Base-by-base conservation (phyloP, 1,140 invertebrate genomes). In the Meloidogyne hapla region DNA sequence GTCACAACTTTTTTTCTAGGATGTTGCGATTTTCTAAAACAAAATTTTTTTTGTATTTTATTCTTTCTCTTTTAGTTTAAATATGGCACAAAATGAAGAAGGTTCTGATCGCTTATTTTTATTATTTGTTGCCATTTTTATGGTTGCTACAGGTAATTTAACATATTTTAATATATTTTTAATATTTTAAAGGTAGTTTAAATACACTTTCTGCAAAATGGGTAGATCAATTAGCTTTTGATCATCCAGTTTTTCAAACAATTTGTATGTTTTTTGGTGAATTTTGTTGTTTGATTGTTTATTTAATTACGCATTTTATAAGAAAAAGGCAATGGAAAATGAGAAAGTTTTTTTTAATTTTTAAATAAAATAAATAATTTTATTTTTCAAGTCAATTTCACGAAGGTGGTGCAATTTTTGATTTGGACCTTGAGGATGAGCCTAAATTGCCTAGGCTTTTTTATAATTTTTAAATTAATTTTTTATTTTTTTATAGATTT, bases 401-500 rank as follows among this genome's bases (percentile, higher is more conserved):
- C n/a, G 69, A 74, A 21, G 84, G 79, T 8, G 80, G 81, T n/a
- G 75, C 75, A 9, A 48, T 84, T 13, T 69, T 66, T 9, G 83
- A 86, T 8, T 68, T 85, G 15, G 79, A 83, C 26, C 75, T 81
- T n/a, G 82, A 83, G 1, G 85, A 83, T 33, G 83, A 87, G 69
- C 84, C 84, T 13, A 72, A 40, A 15, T 61, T 86, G 26, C 83
- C 82, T 8, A 56, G n/a, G 48, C n/a, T n/a, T 56, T 56, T 56
- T 56, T n/a, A n/a, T 56, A 21, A n/a, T n/a, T 56, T 56, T n/a
- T 1, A 40, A 74, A 23, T 84, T 86, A 61, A 86, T 80, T 69
- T 92, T 92, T n/a, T n/a, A n/a, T n/a, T n/a, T 0, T 89, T 94
- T 6, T 56, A n/a, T 12, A 64, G 70, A 23, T 86, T 86, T 70